These are phyloP conservation scores for Lasiommata megera DNA, from an alignment of 2,888 invertebrate genomes.

Conservation along the genomic window DNA sequence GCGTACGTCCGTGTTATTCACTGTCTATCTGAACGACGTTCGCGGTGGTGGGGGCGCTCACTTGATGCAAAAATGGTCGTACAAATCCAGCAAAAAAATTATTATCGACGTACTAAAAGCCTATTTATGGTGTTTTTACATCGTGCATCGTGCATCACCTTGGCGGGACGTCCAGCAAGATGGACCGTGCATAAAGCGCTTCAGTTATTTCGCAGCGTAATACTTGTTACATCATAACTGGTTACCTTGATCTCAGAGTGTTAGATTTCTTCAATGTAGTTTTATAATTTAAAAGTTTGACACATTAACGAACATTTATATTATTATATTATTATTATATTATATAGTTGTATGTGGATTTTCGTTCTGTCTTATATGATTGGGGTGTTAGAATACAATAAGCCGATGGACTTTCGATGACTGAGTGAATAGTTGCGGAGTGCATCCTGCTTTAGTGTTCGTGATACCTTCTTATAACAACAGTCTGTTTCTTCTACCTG, in stretches of 20 bases:
- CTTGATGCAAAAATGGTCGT: no score
- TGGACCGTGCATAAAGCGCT: no score
- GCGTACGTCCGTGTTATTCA: no score
- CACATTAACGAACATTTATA: conserved; percentile 68
- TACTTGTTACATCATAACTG: conserved; percentile 41
- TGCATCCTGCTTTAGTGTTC: conserved; percentile 67
- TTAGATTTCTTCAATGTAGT: conserved; percentile 73
- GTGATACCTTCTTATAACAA: conserved; percentile 51
- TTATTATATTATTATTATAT: conserved; percentile 69
- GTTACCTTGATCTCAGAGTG: conserved; percentile 67
- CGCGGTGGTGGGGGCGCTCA: no score
- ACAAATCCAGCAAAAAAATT: no score
- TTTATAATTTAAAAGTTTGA: conserved; percentile 70
- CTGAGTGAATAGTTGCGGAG: conserved; percentile 61
- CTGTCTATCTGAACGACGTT: no score
- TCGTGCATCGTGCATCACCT: no score
- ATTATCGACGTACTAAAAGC: no score
- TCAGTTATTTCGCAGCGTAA: conserved; percentile 21
- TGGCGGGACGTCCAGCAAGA: no score
- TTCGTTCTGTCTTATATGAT: conserved; percentile 68
- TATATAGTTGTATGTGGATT: conserved; percentile 70
- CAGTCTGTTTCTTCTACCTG: no score
- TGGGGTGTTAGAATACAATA: conserved; percentile 69
- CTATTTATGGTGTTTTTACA: no score
- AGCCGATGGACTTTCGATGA: conserved; percentile 80